Evolutionary conservation across 2,797 vertebrate genomes (phyloP), one percentile per base, ranked within the genome.

Genomic region (Gallirallus australis): DNA sequence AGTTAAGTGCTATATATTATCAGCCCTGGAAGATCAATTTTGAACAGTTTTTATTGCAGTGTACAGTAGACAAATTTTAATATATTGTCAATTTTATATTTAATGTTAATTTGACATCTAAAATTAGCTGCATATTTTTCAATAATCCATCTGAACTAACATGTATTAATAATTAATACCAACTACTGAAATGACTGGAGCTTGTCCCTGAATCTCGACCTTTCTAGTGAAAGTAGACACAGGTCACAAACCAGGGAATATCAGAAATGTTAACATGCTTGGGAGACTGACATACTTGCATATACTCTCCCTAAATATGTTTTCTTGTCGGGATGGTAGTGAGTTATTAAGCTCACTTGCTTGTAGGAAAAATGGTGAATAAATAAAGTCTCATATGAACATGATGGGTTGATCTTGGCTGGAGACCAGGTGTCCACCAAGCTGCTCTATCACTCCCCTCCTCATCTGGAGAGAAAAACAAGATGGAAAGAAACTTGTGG

Each of bases 31-130:
- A 59, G 77, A 94, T 89, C 68, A 84, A 60, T 96, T 97, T 95
- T 85, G 63, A 94, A 82, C 77, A 50, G 24, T 53, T 97, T 95
- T 90, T 68, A 91, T 93, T 97, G 33, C 75, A 83, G 84, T 72
- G 64, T 89, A 88, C 88, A 87, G 75, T 95, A 88, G 94, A 95
- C 52, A 96, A 93, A 97, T 93, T 95, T 63, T 39, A 94, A 54
- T 53, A 71, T 92, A 85, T 80, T 95, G 48, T 53, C 75, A 68
- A 93, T 82, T 78, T 97, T 97, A 73, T 89, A 96, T 91, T 95
- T 97, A 90, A 96, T 97, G 92, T 82, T 97, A 97, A 97, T 96
- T 97, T 97, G 96, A 97, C 80, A 95, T 96, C 95, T 97, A 95
- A 95, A 96, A 76, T 85, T 97, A 96, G 76, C 75, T 97, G 78